phyloP scores from a whole-genome alignment of 2,113 vertebrate genomes.

The Balaenoptera acutorostrata region DNA sequence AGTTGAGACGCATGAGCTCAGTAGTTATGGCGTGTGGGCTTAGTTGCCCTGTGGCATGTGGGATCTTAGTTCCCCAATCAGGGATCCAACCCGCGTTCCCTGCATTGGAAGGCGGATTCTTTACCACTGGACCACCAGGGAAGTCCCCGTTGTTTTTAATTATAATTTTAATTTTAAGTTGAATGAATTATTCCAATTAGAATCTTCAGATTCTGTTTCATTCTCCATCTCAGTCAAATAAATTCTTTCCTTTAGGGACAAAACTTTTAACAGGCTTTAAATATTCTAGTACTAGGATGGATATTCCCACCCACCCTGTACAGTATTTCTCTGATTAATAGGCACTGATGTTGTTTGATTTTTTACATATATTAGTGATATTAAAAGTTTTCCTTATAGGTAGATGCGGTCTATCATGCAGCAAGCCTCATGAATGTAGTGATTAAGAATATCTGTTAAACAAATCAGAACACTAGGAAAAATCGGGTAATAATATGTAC shows the following conservation, averaged over 20 bases:
- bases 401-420: not conserved
- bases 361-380: not conserved
- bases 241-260: not conserved
- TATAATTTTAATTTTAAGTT: slow-evolving; percentile 12
- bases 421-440: not conserved
- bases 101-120: too few relatives aligned
- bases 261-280: not conserved
- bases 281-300: not conserved
- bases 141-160: too few relatives aligned
- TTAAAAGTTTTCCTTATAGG: not conserved
- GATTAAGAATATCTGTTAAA: not conserved
- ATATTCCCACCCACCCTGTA: not conserved
- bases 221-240: not conserved
- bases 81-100: too few relatives aligned
- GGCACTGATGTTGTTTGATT: not conserved
- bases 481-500: not conserved
- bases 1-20: too few relatives aligned
- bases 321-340: not conserved
- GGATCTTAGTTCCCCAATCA: too few relatives aligned
- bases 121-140: too few relatives aligned
- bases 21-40: too few relatives aligned
- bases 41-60: too few relatives aligned
- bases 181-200: slow-evolving; percentile 3
- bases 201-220: not conserved
- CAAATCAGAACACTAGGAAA: not conserved